Conservation (phyloP, 2,888 invertebrate species). For the Lasioglossum leucozonium region DNA sequence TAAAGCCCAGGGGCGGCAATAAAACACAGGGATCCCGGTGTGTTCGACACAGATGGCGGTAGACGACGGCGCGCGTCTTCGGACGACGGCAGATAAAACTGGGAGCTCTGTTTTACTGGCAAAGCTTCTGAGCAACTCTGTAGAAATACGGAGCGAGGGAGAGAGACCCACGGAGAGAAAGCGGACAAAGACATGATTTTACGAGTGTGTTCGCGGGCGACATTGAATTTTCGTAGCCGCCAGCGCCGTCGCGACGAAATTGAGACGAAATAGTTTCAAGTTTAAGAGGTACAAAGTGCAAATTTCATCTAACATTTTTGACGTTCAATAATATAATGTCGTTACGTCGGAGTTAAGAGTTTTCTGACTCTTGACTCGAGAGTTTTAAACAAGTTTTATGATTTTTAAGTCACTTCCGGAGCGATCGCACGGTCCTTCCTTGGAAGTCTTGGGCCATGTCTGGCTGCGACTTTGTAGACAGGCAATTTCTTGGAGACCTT, state of each 20-base stretch:
- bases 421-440: neutral
- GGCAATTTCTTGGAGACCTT: neutral
- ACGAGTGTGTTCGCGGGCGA: neutral
- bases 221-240: neutral
- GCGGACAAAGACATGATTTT: neutral
- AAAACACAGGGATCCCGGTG: neutral
- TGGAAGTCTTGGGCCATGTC: neutral
- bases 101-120: neutral
- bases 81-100: constrained; percentile 1
- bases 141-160: neutral
- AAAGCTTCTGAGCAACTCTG: neutral
- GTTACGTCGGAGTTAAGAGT: neutral
- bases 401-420: neutral
- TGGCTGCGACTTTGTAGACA: neutral
- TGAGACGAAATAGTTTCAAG: neutral
- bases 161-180: neutral
- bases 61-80: neutral
- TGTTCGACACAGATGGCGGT: constrained; percentile 2
- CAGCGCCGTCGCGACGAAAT: neutral
- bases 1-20: constrained; percentile 1
- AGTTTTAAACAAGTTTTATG: neutral
- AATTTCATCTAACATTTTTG: neutral
- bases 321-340: neutral
- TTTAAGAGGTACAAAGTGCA: neutral
- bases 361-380: neutral